Base-by-base conservation (phyloP, 2,113 vertebrate genomes). In the Urocynchramus pylzowi region DNA sequence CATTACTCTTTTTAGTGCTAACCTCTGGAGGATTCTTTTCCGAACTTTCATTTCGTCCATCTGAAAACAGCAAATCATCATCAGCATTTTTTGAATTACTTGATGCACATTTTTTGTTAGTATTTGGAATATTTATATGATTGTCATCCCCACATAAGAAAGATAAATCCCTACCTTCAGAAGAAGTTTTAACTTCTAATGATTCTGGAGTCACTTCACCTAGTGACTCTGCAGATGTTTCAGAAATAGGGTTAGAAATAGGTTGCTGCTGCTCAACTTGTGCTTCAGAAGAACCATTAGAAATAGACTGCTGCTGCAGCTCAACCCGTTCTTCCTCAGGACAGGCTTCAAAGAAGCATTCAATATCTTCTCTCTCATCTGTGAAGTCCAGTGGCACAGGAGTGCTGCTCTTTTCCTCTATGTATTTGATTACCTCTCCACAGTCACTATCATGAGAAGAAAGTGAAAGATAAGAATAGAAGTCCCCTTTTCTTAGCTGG, bases 391-490 rank as follows among this genome's bases (percentile, higher is more conserved):
- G 95, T 8, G 98, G 99, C 52, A 98, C 93, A 8, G 99, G 98
- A 45, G 98, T 97, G 84, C 75, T 98, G 95, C 98, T 98, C 91
- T 98, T 98, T 84, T 99, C 99, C 64, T 99, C 99, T 35, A 96
- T 22, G 83, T 98, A 99, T 93, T 89, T 98, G 92, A 97, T 98
- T 92, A 99, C 98, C 90, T 99, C 99, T n/a, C 99, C 99, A 84
- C 99, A 99, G 97, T 99, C 99, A 91, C 99, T 99, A 98, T 99
- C 99, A 89, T 99, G 99, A 78, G 99, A 99, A 76, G 99, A 99
- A 89, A 99, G 99, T 24, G 99, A 99, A 92, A 99, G 97, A 85
- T 99, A 99, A 84, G 99, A 99, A 97, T 99, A 99, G 95, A 99
- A 99, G 97, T 99, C 99, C 15, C 99, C 99, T 79, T 99, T 99